phyloP scores from a whole-genome alignment of 2,113 vertebrate species.

The Thryonomys swinderianus region DNA sequence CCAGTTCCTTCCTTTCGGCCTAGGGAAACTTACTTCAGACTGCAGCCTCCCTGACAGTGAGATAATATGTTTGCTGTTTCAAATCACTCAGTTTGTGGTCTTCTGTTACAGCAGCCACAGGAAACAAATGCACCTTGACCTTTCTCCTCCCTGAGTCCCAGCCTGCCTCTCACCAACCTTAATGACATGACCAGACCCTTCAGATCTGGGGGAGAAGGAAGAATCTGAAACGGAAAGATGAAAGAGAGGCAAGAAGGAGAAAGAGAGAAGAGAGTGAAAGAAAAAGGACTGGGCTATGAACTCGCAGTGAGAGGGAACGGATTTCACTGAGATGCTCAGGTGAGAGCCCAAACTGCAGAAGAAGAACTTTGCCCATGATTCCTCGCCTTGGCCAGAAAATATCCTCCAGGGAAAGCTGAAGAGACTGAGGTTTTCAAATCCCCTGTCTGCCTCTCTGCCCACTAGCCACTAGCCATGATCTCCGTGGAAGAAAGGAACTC shows the following conservation, averaged over 20 bases:
- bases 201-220: background rate
- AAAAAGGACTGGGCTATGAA: background rate
- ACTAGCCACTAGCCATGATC: background rate
- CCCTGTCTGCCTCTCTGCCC: background rate
- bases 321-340: background rate
- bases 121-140: background rate
- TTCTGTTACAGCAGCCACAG: background rate
- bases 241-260: background rate
- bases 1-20: background rate
- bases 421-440: background rate
- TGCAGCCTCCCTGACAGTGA: background rate
- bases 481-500: background rate
- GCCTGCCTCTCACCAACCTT: background rate
- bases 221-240: background rate
- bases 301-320: accelerated
- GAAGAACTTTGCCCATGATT: background rate
- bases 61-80: background rate
- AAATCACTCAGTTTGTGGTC: background rate
- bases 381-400: accelerated
- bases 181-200: background rate
- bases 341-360: background rate
- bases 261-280: background rate
- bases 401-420: background rate
- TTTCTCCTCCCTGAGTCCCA: background rate
- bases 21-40: background rate